Evolutionary conservation across 2,113 vertebrate genomes (phyloP).

Genomic region (Ctenomys sociabilis): DNA sequence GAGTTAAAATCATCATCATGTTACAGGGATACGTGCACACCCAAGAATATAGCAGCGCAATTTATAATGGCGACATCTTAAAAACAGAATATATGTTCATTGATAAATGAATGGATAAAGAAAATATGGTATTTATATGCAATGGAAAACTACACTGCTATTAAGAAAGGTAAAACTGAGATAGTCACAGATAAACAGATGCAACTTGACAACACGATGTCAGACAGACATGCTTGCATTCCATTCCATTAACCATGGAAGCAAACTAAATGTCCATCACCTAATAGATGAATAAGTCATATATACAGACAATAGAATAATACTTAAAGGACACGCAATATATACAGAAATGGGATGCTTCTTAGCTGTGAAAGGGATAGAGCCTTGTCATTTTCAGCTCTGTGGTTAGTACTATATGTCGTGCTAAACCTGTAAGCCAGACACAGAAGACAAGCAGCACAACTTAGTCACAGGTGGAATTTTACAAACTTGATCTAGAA

Average conservation of each 20-base stretch:
- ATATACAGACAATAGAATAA: not conserved
- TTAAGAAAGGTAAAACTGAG: not conserved
- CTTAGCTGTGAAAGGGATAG: not conserved
- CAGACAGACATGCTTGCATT: not conserved
- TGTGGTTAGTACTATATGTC: not conserved
- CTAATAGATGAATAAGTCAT: not conserved
- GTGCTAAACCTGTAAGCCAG: not conserved
- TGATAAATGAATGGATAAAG: not conserved
- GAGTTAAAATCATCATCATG: not conserved
- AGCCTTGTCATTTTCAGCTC: not conserved
- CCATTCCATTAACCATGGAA: not conserved
- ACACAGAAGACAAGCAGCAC: not conserved
- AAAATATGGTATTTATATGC: not conserved
- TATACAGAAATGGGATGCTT: not conserved
- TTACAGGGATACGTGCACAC: not conserved
- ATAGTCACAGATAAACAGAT: not conserved
- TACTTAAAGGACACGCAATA: not conserved
- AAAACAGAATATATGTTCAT: not conserved
- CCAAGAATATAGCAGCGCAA: not conserved
- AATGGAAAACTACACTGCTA: not conserved
- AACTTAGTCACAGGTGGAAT: not conserved
- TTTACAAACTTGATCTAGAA: not conserved
- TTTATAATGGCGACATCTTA: not conserved
- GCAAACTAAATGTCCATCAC: not conserved
- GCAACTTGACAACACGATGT: not conserved